Percentiles rank a stretch among this genome's conserved stretches.
phyloP scores from a whole-genome alignment of 2,797 vertebrate genomes.

The Hypotaenidia philippensis region DNA sequence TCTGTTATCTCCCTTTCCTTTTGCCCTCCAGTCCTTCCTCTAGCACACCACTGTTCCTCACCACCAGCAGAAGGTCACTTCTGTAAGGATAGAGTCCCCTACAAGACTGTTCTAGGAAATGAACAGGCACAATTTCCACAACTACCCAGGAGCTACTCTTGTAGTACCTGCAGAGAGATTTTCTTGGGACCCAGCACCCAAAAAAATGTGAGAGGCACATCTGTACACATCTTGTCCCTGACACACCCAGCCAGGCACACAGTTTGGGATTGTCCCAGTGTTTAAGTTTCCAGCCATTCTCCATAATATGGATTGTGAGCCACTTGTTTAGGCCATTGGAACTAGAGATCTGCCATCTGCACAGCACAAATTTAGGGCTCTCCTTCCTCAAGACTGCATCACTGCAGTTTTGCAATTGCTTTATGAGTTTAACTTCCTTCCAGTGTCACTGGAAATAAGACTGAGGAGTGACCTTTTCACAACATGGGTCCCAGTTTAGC shows the following conservation, averaged over 20 bases:
- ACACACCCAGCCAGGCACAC: neutral
- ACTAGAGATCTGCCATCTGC: neutral
- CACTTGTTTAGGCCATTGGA: neutral
- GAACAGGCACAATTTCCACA: neutral
- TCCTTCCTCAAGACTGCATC: neutral
- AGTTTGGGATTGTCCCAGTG: neutral
- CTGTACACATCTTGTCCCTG: neutral
- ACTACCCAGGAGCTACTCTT: neutral
- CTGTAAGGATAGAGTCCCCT: too few species aligned
- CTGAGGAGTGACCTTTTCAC: neutral
- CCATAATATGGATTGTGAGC: neutral
- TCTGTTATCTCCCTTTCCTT: neutral
- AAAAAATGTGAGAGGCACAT: neutral
- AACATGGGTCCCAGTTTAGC: neutral
- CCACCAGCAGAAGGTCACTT: too few species aligned
- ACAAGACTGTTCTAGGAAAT: neutral
- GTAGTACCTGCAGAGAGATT: neutral
- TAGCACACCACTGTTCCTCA: too few species aligned
- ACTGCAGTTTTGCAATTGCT: neutral
- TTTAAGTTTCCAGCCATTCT: neutral
- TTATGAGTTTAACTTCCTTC: neutral
- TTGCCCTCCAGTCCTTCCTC: neutral
- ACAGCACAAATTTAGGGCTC: rapidly evolving
- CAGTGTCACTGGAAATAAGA: neutral
- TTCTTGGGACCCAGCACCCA: neutral